These are phyloP conservation scores for Tupaia tana DNA, from an alignment of 2,113 vertebrate genomes.

Conservation along the genomic window DNA sequence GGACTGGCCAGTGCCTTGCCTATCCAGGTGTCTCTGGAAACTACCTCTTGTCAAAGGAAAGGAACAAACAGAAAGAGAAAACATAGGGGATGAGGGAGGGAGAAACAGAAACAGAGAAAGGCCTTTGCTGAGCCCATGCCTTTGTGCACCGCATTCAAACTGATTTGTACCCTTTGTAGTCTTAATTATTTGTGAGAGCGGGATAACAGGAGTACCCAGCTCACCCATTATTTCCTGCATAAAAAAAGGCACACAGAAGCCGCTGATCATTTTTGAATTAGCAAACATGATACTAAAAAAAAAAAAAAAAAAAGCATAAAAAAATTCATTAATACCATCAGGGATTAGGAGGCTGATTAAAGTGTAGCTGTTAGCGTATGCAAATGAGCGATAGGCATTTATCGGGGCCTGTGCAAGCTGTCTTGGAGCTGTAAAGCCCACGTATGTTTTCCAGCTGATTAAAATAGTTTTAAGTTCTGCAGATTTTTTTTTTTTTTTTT, in stretches of 20 bases:
- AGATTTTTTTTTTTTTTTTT: slow-evolving; percentile 91
- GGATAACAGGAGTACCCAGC: slow-evolving; percentile 99
- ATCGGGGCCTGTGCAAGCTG: slow-evolving; percentile 99
- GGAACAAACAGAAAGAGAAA: slow-evolving; percentile 86
- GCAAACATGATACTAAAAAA: slow-evolving; percentile 99
- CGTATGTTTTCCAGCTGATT: slow-evolving; percentile 99
- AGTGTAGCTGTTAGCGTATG: slow-evolving; percentile 99
- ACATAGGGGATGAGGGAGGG: slow-evolving; percentile 76
- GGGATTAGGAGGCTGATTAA: slow-evolving; percentile 99
- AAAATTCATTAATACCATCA: slow-evolving; percentile 99
- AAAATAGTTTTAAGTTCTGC: slow-evolving; percentile 99
- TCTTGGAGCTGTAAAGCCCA: slow-evolving; percentile 99
- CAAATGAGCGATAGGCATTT: slow-evolving; percentile 99
- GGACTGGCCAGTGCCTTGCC: slow-evolving; percentile 77
- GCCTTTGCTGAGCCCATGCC: slow-evolving; percentile 91
- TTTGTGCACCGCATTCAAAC: slow-evolving; percentile 98
- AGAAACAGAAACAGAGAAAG: slow-evolving; percentile 85
- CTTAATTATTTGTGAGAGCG: slow-evolving; percentile 99
- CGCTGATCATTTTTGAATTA: slow-evolving; percentile 99
- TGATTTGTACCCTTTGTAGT: slow-evolving; percentile 99
- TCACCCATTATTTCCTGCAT: slow-evolving; percentile 99
- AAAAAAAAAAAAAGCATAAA: slow-evolving; percentile 90
- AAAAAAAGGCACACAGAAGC: slow-evolving; percentile 99
- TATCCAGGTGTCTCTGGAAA: slow-evolving; percentile 86
- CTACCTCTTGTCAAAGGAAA: slow-evolving; percentile 87